Evolutionary conservation across 2,797 vertebrate species (phyloP), one percentile per base, ranked within the genome.

Genomic region (Valencia hispanica): DNA sequence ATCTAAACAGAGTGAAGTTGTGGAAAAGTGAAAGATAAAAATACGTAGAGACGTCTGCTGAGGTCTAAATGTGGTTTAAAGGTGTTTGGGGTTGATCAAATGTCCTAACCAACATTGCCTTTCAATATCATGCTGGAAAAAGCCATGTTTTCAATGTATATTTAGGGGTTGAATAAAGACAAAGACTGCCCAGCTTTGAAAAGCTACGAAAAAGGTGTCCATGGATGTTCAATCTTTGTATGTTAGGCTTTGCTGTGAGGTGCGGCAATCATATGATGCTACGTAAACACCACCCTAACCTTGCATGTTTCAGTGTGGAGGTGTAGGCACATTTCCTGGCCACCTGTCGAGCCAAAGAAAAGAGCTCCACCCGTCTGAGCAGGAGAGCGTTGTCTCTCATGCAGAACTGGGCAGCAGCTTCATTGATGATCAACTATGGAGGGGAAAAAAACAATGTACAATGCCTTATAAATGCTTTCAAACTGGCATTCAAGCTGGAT

Each of bases 391-490:
- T 97, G 94, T 99, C 97, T 14, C 97, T 96, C 87, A 98, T 96
- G 87, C 98, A 99, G 93, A 99, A 98, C 93, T 98, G 98, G 39
- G 98, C 97, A 0, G 98, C 97, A 0, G 97, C 97, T 90, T 99
- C 98, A 4, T 99, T 99, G 94, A 99, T 98, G 92, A 98, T 98
- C 89, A 99, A 88, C 98, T 99, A 94, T 68, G 75, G 79, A 87
- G 68, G 84, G 74, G 79, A 79, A 86, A 57, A 80, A 85, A 86
- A 66, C 66, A 87, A 45, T 32, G 69, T 77, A 69, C 89, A 81
- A 63, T 22, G 39, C 17, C 39, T 27, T 51, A 15, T 17, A 17
- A 36, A 57, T 43, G 15, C 34, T 43, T 51, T 39, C 11, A 71
- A 50, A 14, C 47, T 14, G 47, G 5, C 20, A 22, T 34, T 50